Evolutionary conservation across 1,140 invertebrate species (phyloP).

Genomic region (Odontomachus brunneus): DNA sequence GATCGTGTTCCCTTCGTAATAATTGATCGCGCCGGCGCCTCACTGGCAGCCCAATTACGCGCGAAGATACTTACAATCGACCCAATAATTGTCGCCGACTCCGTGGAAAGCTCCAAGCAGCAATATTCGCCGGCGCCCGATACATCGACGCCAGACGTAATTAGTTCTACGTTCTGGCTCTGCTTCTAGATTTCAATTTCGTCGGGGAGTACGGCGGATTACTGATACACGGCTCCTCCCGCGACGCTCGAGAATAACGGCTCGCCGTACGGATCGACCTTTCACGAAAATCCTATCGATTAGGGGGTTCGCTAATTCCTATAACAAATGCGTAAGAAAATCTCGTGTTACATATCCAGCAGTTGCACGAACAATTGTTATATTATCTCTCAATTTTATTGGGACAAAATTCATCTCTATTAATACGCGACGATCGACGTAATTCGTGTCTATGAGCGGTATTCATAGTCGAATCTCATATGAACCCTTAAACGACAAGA

Average conservation of each 20-base stretch:
- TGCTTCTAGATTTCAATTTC: constrained; percentile 72
- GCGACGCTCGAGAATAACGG: constrained; percentile 43
- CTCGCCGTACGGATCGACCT: constrained; percentile 60
- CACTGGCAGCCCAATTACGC: constrained; percentile 60
- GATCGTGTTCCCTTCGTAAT: constrained; percentile 25
- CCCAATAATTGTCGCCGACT: constrained; percentile 67
- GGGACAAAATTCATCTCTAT: too few species aligned
- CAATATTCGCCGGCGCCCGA: constrained; percentile 66
- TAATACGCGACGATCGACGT: too few species aligned
- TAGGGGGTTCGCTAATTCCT: neutral
- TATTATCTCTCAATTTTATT: too few species aligned
- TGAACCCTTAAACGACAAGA: too few species aligned
- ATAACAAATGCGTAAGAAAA: neutral
- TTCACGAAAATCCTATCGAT: constrained; percentile 36
- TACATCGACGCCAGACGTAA: constrained; percentile 70
- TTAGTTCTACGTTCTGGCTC: constrained; percentile 57
- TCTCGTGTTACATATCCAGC: neutral
- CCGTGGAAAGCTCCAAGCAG: constrained; percentile 56
- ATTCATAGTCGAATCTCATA: too few species aligned
- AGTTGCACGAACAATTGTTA: too few species aligned
- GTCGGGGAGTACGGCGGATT: constrained; percentile 58
- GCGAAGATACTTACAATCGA: constrained; percentile 61
- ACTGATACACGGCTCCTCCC: constrained; percentile 57
- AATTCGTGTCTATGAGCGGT: too few species aligned
- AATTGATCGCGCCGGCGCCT: constrained; percentile 36